Base-by-base conservation (phyloP, 2,113 vertebrate species). In the Mastomys coucha region DNA sequence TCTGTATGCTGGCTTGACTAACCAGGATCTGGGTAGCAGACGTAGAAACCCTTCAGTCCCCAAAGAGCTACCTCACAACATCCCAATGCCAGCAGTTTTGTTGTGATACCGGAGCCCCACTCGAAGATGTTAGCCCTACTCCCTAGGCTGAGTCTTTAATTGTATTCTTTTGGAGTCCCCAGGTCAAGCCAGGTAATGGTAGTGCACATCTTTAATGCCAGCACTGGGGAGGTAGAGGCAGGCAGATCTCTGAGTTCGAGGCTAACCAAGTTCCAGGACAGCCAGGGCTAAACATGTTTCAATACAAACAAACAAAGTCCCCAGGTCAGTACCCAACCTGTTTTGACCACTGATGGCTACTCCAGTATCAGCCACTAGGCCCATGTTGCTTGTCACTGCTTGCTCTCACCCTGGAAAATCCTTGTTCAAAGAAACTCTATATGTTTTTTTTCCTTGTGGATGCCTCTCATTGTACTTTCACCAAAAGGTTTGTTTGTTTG, bases 1-100 rank as follows among this genome's bases (percentile, higher is more conserved):
- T 65, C 75, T 24, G 10, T 24, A 5, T 24, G 56, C 67, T 31
- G 33, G 10, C 45, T 87, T 82, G 17, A 7, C 42, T 51, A 53
- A 53, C 60, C 7, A 0, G 0, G 33, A 4, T 51, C 8, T 42
- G 2, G 36, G 31, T 28, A 9, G 11, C 36, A 12, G 70, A 39
- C 76, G 56, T 56, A 10, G 24, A 91, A 58, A 53, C 36, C 36
- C 14, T 24, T 53, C 11, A 7, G 13, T 7, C 42, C 72, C 70
- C 20, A 12, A 70, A 80, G 49, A 78, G 56, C 45, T 19, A 1
- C 69, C 69, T 58, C 70, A 58, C 53, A 17, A n/a, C 67, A 53
- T 90, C 70, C 58, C 22, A 9, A 1, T 49, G 6, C 7, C 45
- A 39, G 60, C 76, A 91, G 69, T 60, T 88, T 28, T 17, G 16